Conservation (phyloP, 2,888 invertebrate species). For the Leucania comma region DNA sequence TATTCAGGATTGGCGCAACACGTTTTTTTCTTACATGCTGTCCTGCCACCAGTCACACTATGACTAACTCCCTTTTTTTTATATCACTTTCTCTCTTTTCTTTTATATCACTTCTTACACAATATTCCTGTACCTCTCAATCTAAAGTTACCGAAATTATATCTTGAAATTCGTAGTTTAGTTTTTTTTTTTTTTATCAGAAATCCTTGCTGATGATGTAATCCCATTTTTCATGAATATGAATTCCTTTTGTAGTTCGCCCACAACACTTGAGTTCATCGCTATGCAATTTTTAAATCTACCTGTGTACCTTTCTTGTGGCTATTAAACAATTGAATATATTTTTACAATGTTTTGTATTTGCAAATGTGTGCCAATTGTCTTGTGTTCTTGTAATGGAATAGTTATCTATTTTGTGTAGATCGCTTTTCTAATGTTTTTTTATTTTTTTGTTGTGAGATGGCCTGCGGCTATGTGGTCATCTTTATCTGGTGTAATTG, state of each 20-base stretch:
- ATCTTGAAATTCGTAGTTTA: not conserved
- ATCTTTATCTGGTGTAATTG: not conserved
- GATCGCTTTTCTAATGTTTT: constrained; percentile 17
- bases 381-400: constrained; percentile 36
- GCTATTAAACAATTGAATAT: constrained; percentile 23
- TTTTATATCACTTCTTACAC: no score
- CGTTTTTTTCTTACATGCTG: no score
- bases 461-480: not conserved
- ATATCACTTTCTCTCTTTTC: no score
- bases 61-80: no score
- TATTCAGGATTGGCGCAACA: no score
- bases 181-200: not conserved
- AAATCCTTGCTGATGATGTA: not conserved
- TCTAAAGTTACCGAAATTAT: no score
- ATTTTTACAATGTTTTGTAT: constrained; percentile 24
- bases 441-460: not conserved
- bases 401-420: constrained; percentile 25
- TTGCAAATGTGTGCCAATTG: constrained; percentile 40
- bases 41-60: no score
- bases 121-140: no score
- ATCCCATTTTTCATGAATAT: not conserved
- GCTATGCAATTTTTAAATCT: constrained; percentile 14
- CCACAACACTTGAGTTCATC: not conserved
- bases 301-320: constrained; percentile 23
- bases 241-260: not conserved